Base-by-base conservation (phyloP, 2,113 vertebrate genomes). In the Leucoraja erinaceus region DNA sequence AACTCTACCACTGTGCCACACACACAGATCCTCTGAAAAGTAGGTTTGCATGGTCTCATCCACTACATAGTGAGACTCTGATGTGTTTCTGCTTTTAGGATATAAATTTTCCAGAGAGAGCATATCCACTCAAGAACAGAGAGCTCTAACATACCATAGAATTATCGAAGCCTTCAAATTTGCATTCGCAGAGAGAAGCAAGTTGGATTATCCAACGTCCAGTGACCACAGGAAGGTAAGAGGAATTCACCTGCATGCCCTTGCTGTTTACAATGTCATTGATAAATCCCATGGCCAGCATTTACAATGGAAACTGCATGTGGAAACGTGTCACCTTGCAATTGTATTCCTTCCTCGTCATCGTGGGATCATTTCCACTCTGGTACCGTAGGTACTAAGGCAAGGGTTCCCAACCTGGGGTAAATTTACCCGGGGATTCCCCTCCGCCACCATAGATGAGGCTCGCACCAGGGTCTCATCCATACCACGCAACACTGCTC, bases 91-190 rank as follows among this genome's bases (percentile, higher is more conserved):
- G 93, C 93, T 6, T 72, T 25, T 96, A 99, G 99, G 98, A 47
- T 99, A 98, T 94, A 96, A 97, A 94, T 96, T 99, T 93, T 97
- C 95, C 25, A 63, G 93, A 38, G 96, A 95, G 0, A 98, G 97
- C 1, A 20, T 98, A 93, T 94, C 93, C n/a, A 97, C 94, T 0
- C 4, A 78, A 0, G 95, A 98, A 93, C 94, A 95, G 88, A 97
- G 96, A 95, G 95, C 96, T 59, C 95, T 98, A 33, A 99, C 98
- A 0, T 99, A 98, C 95, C 98, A 99, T 93, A 98, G 98, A 92
- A 97, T 99, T 0, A 93, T 97, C 84, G 98, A 99, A 94, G 97
- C 98, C 3, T 99, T 98, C 94, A 98, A 97, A 20, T 99, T 99
- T 5, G 97, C 98, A 38, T 99, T 98, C 0, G 98, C 98, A 93